Evolutionary conservation across 1,140 invertebrate species (phyloP), one percentile per base, ranked within the genome.

Genomic region (Muscidifurax raptorellus): DNA sequence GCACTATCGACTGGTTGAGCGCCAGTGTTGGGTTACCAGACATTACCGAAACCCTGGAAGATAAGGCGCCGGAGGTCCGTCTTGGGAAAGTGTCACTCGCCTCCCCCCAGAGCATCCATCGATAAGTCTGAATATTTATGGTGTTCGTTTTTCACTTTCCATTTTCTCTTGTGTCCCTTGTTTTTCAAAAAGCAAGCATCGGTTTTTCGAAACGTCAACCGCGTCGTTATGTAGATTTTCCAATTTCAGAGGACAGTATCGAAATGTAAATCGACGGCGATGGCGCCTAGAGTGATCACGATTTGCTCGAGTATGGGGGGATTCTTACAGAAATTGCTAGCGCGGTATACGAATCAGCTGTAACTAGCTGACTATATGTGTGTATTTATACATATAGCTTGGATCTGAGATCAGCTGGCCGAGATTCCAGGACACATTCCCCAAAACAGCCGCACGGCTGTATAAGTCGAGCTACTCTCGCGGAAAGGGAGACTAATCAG

Each of bases 121-220:
- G 82, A 83, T 83, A 77, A 67, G 52, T 2, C 15, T 25, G 59
- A 30, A n/a, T 83, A 83, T 83, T 83, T 83, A 83, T 83, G 81
- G 52, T 10, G 27, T 28, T 64, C 25, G 71, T n/a, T 82, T 82
- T 75, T 82, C 47, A 75, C 71, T 82, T 75, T 72, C 44, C 44
- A 44, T n/a, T 66, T 66, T 2, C 10, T 30, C 6, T 18, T 22
- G 52, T 6, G 52, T n/a, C 52, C 36, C 40, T 25, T 44, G 36
- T 36, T n/a, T 30, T 36, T 36, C 9, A 7, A 32, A 25, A 28
- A 71, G n/a, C 28, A n/a, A n/a, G 52, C 1, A 59, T 59, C 52
- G n/a, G 52, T 6, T 59, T 59, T 59, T 59, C 52, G 6, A 59
- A 10, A 22, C 77, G 30, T n/a, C 77, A 36, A 7, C 59, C 59